Evolutionary conservation across 1,140 invertebrate genomes (phyloP).

Genomic region (Popillia japonica): DNA sequence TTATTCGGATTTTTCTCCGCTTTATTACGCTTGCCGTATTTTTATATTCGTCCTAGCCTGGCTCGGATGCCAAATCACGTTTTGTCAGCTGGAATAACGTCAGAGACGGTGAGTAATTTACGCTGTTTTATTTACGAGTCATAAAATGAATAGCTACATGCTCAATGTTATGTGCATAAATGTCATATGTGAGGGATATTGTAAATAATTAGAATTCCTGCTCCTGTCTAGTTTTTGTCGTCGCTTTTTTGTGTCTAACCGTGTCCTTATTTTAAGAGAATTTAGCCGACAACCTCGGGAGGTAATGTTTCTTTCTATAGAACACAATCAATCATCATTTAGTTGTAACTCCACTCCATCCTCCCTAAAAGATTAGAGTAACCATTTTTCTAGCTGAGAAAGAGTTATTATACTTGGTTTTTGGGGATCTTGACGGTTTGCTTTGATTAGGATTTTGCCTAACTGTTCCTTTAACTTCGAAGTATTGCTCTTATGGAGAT

Average conservation of each 20-base stretch:
- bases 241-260: no score
- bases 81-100: not conserved
- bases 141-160: no score
- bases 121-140: not conserved
- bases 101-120: not conserved
- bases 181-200: no score
- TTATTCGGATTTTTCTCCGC: slow-evolving; percentile 1
- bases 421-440: no score
- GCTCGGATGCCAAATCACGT: not conserved
- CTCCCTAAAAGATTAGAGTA: not conserved
- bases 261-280: not conserved
- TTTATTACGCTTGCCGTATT: not conserved
- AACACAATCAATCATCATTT: not conserved
- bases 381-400: not conserved
- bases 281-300: not conserved
- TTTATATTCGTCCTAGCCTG: not conserved
- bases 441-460: no score
- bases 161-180: no score
- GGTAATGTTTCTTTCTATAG: not conserved
- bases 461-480: no score
- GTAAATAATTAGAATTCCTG: no score
- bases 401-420: not conserved
- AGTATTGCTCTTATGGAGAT: no score
- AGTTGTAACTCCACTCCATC: no score
- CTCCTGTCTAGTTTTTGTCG: no score